Evolutionary conservation across 2,888 invertebrate species (phyloP).

Genomic region (Ashinkailepas kermadecensis): DNA sequence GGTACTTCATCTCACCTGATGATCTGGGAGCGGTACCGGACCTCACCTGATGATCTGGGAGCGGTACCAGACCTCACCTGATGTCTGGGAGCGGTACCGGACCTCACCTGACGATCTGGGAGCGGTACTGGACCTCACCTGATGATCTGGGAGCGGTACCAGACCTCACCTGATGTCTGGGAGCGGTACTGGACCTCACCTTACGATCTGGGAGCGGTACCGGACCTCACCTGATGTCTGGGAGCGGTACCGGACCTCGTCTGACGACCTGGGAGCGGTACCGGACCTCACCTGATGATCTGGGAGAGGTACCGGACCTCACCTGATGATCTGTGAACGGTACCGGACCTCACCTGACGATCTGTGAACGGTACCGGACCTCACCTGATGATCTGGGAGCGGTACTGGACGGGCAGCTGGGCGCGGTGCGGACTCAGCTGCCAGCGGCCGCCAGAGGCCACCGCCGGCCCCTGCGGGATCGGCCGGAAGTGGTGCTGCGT

Average conservation of each 20-base stretch:
- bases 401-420: slow-evolving; percentile 40
- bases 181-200: no score
- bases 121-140: no score
- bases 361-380: neutral
- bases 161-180: no score
- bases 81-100: no score
- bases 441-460: slow-evolving; percentile 34
- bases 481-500: slow-evolving; percentile 13
- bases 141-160: no score
- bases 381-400: slow-evolving; percentile 25
- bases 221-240: no score
- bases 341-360: neutral
- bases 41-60: slow-evolving; percentile 24
- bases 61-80: slow-evolving; percentile 25
- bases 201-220: no score
- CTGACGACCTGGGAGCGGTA: neutral
- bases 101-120: no score
- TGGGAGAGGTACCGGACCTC: neutral
- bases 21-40: neutral
- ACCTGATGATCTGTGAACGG: neutral
- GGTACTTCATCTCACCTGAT: neutral
- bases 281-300: neutral
- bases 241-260: no score
- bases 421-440: slow-evolving; percentile 35
- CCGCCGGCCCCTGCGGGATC: neutral